phyloP scores from a whole-genome alignment of 2,113 vertebrate genomes.

The Lontra canadensis region DNA sequence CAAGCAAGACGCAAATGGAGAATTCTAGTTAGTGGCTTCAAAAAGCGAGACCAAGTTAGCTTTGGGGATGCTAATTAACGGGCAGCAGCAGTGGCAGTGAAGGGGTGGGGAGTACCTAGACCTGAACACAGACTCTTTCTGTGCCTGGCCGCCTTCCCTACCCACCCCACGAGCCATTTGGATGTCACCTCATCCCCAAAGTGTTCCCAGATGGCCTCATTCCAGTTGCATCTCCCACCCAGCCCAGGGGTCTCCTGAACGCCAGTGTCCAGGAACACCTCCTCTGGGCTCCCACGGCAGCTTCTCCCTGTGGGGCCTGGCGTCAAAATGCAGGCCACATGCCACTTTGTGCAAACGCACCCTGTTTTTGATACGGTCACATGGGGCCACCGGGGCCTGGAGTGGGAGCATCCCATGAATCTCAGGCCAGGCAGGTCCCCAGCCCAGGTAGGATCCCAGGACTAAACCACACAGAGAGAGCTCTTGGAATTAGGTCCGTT shows the following conservation, averaged over 20 bases:
- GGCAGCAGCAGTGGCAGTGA: background rate
- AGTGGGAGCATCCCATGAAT: background rate
- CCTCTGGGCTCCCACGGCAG: background rate
- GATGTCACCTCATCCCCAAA: background rate
- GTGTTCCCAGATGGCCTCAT: background rate
- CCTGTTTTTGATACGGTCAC: no score
- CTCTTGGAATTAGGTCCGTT: background rate
- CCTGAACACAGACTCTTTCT: background rate
- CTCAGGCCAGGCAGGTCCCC: no score
- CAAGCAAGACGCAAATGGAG: background rate
- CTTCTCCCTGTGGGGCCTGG: no score
- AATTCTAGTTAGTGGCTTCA: background rate
- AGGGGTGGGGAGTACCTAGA: accelerated
- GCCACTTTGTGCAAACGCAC: background rate
- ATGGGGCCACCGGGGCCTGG: background rate
- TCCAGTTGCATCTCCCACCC: background rate
- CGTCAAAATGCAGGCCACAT: accelerated
- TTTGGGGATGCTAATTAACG: accelerated
- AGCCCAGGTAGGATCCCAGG: background rate
- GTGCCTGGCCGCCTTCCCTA: background rate
- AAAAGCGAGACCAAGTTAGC: background rate
- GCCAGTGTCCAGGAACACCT: no score
- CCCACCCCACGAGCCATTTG: accelerated
- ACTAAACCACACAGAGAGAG: no score
- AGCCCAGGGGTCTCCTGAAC: background rate